Conservation (phyloP, 2,888 invertebrate species). For the Ochlodes sylvanus region DNA sequence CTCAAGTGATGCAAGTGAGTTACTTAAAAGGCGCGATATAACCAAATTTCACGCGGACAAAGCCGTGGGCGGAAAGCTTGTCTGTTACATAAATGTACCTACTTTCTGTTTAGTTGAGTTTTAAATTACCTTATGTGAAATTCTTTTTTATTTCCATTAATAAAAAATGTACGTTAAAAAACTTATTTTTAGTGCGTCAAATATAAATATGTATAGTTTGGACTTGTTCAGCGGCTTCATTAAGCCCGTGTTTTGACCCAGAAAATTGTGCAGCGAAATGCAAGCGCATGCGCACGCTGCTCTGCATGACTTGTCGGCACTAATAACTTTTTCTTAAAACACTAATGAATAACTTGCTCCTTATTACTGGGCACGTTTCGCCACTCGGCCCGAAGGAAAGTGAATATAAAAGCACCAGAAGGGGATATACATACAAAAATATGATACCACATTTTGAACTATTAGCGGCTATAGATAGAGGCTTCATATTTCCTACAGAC, state of each 20-base stretch:
- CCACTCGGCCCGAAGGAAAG: conserved; percentile 55
- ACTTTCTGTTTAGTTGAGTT: too few species aligned
- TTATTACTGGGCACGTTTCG: conserved; percentile 80
- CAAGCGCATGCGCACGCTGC: conserved; percentile 70
- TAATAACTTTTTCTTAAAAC: conserved; percentile 81
- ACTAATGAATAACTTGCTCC: conserved; percentile 80
- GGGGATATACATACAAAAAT: conserved; percentile 1
- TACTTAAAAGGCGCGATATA: too few species aligned
- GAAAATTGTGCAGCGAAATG: conserved; percentile 71
- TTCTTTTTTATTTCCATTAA: too few species aligned
- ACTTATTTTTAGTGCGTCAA: background rate
- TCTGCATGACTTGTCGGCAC: conserved; percentile 67
- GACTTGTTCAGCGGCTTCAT: conserved; percentile 38
- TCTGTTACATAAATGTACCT: too few species aligned
- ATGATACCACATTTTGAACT: too few species aligned
- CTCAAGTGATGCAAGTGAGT: too few species aligned
- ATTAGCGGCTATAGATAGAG: too few species aligned
- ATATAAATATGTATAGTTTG: conserved; percentile 31
- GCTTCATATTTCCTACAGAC: too few species aligned
- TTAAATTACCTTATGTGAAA: too few species aligned
- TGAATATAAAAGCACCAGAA: conserved; percentile 17
- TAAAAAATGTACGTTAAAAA: too few species aligned
- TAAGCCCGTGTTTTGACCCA: conserved; percentile 53
- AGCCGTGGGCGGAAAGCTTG: too few species aligned
- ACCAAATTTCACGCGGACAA: too few species aligned